Conservation (phyloP, 2,888 invertebrate genomes). For the Sphinx pinastri region DNA sequence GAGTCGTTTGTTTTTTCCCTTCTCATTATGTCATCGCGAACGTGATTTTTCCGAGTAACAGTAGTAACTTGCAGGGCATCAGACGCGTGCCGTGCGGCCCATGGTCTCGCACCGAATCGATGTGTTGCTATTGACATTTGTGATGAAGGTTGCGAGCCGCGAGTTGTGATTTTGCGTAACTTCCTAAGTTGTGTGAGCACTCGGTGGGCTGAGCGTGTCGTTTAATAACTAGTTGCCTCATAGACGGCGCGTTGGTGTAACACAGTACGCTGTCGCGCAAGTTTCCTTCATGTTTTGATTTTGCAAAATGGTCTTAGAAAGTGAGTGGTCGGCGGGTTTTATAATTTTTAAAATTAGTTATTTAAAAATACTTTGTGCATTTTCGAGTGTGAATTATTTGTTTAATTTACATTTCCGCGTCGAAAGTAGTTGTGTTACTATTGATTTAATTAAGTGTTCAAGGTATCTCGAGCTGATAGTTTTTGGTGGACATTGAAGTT, state of each 20-base stretch:
- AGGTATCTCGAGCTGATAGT: conserved; percentile 24
- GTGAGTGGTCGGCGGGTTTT: conserved; percentile 44
- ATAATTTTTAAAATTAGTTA: conserved; percentile 27
- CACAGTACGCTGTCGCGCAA: conserved; percentile 49
- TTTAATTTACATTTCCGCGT: conserved; percentile 25
- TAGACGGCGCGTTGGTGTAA: conserved; percentile 56
- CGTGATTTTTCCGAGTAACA: conserved; percentile 11
- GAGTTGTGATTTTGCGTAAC: conserved; percentile 80
- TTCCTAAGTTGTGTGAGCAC: conserved; percentile 70
- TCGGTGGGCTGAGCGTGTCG: conserved; percentile 56
- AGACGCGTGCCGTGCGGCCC: conserved; percentile 9
- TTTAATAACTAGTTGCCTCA: conserved; percentile 69
- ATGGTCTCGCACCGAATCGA: conserved; percentile 37
- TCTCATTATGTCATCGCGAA: conserved; percentile 1
- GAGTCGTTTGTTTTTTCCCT: not conserved
- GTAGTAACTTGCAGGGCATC: not conserved
- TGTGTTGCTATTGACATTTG: conserved; percentile 80
- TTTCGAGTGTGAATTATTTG: not conserved
- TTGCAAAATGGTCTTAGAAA: conserved; percentile 52
- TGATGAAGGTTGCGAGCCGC: conserved; percentile 69
- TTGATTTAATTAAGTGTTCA: conserved; percentile 30
- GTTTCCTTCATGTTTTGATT: conserved; percentile 35
- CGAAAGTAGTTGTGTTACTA: conserved; percentile 28
- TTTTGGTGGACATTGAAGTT: conserved; percentile 19
- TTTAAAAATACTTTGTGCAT: conserved; percentile 20